phyloP scores from a whole-genome alignment of 2,113 vertebrate genomes.

The Nycticorax nycticorax region DNA sequence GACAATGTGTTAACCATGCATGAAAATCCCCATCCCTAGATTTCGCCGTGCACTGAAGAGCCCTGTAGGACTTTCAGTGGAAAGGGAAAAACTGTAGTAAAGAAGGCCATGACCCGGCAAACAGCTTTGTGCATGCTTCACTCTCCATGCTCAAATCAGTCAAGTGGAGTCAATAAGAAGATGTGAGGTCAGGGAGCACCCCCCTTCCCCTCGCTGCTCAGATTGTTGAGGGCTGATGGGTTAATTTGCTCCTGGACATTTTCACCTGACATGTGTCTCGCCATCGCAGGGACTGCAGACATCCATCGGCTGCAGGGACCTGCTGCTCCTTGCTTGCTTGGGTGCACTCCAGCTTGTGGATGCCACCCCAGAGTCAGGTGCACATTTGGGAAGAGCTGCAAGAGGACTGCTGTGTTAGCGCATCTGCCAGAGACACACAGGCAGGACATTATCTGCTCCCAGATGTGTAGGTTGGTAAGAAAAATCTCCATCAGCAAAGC shows the following conservation, averaged over 20 bases:
- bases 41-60: not conserved
- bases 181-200: not conserved
- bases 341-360: not conserved
- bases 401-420: not conserved
- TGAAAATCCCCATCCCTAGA: not conserved
- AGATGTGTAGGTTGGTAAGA: not conserved
- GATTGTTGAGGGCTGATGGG: not conserved
- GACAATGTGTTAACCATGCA: not conserved
- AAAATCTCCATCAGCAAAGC: accelerated
- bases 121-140: not conserved
- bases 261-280: not conserved
- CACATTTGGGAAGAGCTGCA: not conserved
- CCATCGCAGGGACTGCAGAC: not conserved
- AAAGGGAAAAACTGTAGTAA: not conserved
- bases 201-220: not conserved
- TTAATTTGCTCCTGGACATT: not conserved
- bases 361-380: not conserved
- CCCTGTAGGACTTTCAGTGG: not conserved
- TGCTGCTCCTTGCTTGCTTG: not conserved
- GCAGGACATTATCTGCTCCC: not conserved
- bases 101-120: not conserved
- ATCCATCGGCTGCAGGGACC: not conserved
- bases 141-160: not conserved
- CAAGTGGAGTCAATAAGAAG: not conserved
- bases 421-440: not conserved